Base-by-base conservation (phyloP, 2,888 invertebrate species). In the Trissonchulus latispiculum region DNA sequence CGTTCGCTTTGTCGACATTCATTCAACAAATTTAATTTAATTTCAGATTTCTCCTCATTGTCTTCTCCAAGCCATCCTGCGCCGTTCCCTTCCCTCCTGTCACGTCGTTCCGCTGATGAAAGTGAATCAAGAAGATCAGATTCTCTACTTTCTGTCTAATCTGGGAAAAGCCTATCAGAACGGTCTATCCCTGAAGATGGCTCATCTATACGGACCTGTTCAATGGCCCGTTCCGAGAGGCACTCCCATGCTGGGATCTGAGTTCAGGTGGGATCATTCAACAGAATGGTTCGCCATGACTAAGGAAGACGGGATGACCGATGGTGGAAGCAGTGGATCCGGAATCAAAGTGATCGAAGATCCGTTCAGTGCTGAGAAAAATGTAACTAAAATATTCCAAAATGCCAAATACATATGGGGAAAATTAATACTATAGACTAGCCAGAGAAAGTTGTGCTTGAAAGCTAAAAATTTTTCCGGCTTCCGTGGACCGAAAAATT, bases 21-120 rank as follows among this genome's bases (percentile, higher is more conserved):
- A n/a, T n/a, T n/a, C n/a, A n/a, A n/a, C n/a, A n/a, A n/a, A n/a
- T n/a, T n/a, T n/a, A n/a, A n/a, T n/a, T n/a, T n/a, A n/a, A n/a
- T 62, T 75, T n/a, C 48, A 76, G 84, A 89, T 97, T 80, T 95
- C 96, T 18, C 96, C 97, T 28, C 95, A 95, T 84, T 91, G 92
- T 80, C 87, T 97, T 77, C 88, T 99, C 77, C 95, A 95, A 86
- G 92, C 96, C 31, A 91, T 99, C 81, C 87, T 99, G 36, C 91
- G 92, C 83, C 88, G 96, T 78, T 90, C 93, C 8, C 86, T 93
- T 0, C 81, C 89, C 72, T 89, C 89, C 1, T 89, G 90, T 75
- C 88, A 89, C 74, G 91, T 91, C 83, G 87, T 95, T 78, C 90
- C 93, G 75, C 88, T 96, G 64, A 90, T 94, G 85, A 95, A 94